Evolutionary conservation across 2,888 invertebrate species (phyloP), one percentile per base, ranked within the genome.

Genomic region (Ichneumoninae sp.): DNA sequence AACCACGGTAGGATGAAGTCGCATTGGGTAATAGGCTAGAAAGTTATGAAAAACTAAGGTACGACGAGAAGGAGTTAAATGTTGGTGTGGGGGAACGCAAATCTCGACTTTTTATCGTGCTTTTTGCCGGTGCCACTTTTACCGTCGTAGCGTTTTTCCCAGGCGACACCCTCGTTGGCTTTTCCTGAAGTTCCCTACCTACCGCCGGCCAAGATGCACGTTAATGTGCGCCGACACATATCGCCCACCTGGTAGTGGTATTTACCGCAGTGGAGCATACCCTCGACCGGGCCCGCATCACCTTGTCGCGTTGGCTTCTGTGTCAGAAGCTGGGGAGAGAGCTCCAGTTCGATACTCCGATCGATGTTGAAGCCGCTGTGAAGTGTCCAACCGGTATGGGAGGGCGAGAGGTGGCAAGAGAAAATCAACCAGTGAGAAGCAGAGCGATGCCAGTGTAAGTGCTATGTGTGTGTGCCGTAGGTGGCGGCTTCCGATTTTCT

Each of bases 401-500:
- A 8, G 66, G 30, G 60, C 16, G 36, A 16, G 13, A 3, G 44
- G 44, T 47, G 19, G 30, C 22, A 60, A 33, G 30, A 73, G 57
- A 36, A 68, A 40, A 68, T n/a, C 22, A 52, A 74, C 44, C 40
- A 57, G 44, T n/a, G 63, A 13, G 66, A 81, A 16, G 26, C 10
- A 10, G 57, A 40, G 52, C 69, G 44, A 16, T 47, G 7, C 36
- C 13, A 66, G 50, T 40, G 52, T 1, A 40, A 16, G 36, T 19
- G 78, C 26, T 22, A 13, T 13, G 30, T 3, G 40, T 54, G 65
- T 47, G 65, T 26, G 36, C 47, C 65, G 71, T 47, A 30, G 65
- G 44, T 26, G 54, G 71, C 47, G 57, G 47, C 76, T 76, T 76
- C 63, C 78, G 50, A 86, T 89, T 88, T 88, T 85, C 88, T 86